A percentile compares a stretch with the other conserved stretches of the same genome.
phyloP scores from a whole-genome alignment of 2,888 invertebrate species.

The Idaea dimidiata region DNA sequence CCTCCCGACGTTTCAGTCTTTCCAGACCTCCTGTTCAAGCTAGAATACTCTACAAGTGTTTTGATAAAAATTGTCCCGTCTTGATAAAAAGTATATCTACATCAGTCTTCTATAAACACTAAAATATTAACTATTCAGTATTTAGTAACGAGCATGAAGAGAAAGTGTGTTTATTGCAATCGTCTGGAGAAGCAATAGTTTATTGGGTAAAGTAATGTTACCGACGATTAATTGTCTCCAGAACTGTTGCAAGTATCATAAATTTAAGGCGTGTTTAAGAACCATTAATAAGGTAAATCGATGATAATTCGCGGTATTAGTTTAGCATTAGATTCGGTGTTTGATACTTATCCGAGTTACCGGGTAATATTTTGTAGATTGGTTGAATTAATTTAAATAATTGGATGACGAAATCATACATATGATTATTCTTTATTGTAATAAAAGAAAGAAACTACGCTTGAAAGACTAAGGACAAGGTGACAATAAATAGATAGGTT shows the following conservation, averaged over 20 bases:
- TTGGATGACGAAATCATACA: neutral
- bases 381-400: neutral
- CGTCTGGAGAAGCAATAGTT: neutral
- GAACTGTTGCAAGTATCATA: neutral
- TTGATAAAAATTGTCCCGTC: too few relatives aligned
- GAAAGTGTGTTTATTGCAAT: slow-evolving; percentile 4
- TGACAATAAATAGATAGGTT: too few relatives aligned
- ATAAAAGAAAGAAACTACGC: too few relatives aligned
- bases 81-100: too few relatives aligned
- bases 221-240: neutral
- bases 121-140: neutral
- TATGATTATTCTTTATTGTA: too few relatives aligned
- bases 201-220: slow-evolving; percentile 2
- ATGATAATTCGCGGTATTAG: neutral
- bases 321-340: neutral
- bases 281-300: neutral
- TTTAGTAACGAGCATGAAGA: slow-evolving; percentile 2
- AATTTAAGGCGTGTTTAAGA: neutral
- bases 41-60: too few relatives aligned
- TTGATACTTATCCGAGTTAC: neutral
- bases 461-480: too few relatives aligned
- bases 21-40: too few relatives aligned
- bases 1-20: too few relatives aligned
- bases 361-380: neutral
- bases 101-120: too few relatives aligned